phyloP scores from a whole-genome alignment of 2,888 invertebrate species.

The Caradrina clavipalpis region DNA sequence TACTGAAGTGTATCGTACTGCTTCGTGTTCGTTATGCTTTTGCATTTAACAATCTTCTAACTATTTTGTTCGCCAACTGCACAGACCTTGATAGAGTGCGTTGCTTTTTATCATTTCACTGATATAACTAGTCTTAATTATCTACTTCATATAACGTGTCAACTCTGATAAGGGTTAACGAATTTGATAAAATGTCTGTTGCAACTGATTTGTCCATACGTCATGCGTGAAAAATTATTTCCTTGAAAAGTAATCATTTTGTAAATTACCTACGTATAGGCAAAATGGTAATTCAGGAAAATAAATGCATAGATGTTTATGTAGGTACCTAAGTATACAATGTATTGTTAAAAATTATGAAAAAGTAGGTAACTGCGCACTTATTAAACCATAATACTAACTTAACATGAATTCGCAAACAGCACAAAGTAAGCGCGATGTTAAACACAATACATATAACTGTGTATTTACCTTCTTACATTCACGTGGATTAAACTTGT shows the following conservation, averaged over 20 bases:
- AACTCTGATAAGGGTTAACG: constrained; percentile 23
- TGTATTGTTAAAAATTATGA: constrained; percentile 1
- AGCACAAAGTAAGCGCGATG: neutral
- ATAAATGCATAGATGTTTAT: constrained; percentile 1
- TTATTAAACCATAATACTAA: neutral
- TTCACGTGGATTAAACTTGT: neutral
- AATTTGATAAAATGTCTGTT: constrained; percentile 27
- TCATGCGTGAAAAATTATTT: constrained; percentile 1
- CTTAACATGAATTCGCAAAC: neutral
- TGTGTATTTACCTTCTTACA: neutral
- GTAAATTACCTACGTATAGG: neutral
- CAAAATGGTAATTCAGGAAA: constrained; percentile 3
- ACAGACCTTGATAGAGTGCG: constrained; percentile 22
- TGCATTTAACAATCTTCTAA: constrained; percentile 18
- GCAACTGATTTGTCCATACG: constrained; percentile 16
- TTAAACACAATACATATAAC: neutral
- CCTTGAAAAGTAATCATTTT: constrained; percentile 10
- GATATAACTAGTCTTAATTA: constrained; percentile 48
- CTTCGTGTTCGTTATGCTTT: constrained; percentile 26
- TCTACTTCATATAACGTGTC: constrained; percentile 17
- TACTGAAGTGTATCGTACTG: constrained; percentile 24
- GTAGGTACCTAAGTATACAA: constrained; percentile 3
- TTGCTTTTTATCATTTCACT: constrained; percentile 29
- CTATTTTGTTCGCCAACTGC: constrained; percentile 12
- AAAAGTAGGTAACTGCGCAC: neutral